Evolutionary conservation across 1,140 invertebrate species (phyloP), one percentile per base, ranked within the genome.

Genomic region (Psix sp.): DNA sequence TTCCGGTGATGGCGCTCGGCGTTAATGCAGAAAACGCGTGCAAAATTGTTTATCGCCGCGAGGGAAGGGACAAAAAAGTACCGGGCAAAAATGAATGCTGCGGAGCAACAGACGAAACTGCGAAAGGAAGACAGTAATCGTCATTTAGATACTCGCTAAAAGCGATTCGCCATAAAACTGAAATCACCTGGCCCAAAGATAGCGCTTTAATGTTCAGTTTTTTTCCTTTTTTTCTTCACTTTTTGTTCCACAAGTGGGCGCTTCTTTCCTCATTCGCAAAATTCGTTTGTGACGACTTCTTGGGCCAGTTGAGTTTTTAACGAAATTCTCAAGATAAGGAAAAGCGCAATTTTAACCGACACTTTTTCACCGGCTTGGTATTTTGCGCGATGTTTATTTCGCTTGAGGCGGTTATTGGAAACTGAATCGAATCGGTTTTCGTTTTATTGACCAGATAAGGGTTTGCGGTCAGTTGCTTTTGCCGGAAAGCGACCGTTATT

Each of bases 121-220:
- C 42, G 39, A 54, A 56, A 48, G 42, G 31, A 45, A 43, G 35
- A 45, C 72, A 78, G 77, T 77, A 82, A 80, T 81, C 77, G 77
- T 81, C 80, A 83, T 84, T 82, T 83, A 84, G 82, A 84, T 83
- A 82, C 78, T 82, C 79, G 81, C 83, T 83, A 84, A 84, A 83
- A 84, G 83, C 81, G 82, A 83, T 82, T 82, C 81, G 81, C 81
- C 79, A 84, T 84, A 83, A 84, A 83, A 80, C 78, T 78, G 81
- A 77, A 77, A 80, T 71, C 76, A 39, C 65, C 57, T 52, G 57
- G 39, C 51, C 45, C 59, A 56, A 62, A 75, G 82, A 83, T 83
- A 83, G 75, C 66, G 76, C 60, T 81, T 80, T 80, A 80, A 82
- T 77, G 80, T 78, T 72, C 60, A 51, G 40, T 40, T 33, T 31